phyloP scores from a whole-genome alignment of 2,797 vertebrate species.

The Agapornis canus region DNA sequence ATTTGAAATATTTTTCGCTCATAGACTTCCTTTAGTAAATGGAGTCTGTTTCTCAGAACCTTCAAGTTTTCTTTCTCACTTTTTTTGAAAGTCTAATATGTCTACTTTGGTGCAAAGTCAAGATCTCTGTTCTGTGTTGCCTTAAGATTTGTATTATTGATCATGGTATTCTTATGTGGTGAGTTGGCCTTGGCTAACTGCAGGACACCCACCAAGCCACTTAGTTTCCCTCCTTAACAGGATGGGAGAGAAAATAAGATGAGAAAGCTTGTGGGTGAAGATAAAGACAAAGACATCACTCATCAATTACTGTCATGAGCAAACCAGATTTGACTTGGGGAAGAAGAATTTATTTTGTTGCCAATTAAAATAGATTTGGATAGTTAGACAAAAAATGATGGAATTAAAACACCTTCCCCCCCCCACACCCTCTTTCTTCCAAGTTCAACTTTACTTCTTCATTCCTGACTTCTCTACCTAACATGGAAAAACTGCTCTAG shows the following conservation, averaged over 20 bases:
- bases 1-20: neutral
- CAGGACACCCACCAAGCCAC: neutral
- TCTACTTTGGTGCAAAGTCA: neutral
- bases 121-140: neutral
- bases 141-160: neutral
- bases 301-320: neutral
- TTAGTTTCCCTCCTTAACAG: neutral
- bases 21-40: neutral
- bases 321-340: neutral
- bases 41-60: neutral
- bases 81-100: neutral
- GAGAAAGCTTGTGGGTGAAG: neutral
- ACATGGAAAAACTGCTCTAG: accelerated
- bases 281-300: neutral
- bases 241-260: neutral
- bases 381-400: neutral
- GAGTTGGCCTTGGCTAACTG: neutral
- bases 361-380: neutral
- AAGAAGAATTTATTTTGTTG: neutral
- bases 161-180: neutral
- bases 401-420: neutral
- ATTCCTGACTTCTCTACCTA: neutral
- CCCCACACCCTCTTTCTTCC: neutral
- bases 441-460: neutral
- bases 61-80: neutral